Conservation (phyloP, 2,113 vertebrate genomes). For the Fregetta grallaria region DNA sequence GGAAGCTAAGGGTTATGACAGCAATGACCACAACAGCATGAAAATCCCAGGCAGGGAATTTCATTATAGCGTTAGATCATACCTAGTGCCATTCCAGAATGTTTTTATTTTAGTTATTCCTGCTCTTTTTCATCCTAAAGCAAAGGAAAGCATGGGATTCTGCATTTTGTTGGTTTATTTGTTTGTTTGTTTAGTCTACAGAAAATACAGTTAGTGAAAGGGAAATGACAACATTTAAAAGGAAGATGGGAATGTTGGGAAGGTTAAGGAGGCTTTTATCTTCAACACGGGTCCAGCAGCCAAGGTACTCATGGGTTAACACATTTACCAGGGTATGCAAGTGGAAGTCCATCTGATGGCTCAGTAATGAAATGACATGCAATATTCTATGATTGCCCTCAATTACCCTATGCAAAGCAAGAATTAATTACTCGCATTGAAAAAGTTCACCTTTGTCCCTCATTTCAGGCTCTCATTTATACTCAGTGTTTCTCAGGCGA, state of each 20-base stretch:
- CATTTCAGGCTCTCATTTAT: constrained; percentile 69
- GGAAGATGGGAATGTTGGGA: not conserved
- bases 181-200: not conserved
- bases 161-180: not conserved
- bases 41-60: not conserved
- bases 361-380: constrained; percentile 79
- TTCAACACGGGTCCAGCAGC: not conserved
- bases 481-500: constrained; percentile 25
- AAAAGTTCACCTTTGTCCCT: constrained; percentile 74
- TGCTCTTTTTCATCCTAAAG: not conserved
- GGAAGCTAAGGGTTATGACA: not conserved
- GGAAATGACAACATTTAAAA: constrained; percentile 10
- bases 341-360: constrained; percentile 71
- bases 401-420: constrained; percentile 86
- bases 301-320: constrained; percentile 61
- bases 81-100: not conserved
- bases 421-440: constrained; percentile 83
- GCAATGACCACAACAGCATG: not conserved
- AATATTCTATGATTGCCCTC: constrained; percentile 81
- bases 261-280: constrained; percentile 5
- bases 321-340: constrained; percentile 44
- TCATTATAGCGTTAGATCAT: not conserved
- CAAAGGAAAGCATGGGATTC: not conserved
- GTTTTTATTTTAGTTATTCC: not conserved
- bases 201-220: not conserved